Conservation (phyloP, 2,797 vertebrate genomes). For the Agapornis canus region DNA sequence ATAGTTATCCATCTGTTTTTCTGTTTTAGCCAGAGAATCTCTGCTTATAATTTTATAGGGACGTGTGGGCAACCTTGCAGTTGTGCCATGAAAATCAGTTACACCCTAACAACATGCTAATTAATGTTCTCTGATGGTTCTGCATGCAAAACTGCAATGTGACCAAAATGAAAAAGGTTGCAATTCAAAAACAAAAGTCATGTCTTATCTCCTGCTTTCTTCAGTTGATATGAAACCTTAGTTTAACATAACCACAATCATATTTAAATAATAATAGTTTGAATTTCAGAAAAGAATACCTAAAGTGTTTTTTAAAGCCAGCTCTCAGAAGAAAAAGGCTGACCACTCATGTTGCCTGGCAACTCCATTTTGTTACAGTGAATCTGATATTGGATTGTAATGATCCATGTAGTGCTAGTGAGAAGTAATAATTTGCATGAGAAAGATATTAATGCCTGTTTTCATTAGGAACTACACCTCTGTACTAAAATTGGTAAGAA, state of each 20-base stretch:
- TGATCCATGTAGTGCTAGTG: constrained; percentile 32
- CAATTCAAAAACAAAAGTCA: constrained; percentile 36
- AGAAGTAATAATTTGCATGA: constrained; percentile 68
- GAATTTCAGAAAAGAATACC: constrained; percentile 34
- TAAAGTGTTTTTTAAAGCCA: constrained; percentile 40
- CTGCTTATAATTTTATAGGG: constrained; percentile 72
- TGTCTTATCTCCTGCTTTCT: background rate
- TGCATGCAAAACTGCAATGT: constrained; percentile 1
- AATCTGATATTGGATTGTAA: constrained; percentile 33
- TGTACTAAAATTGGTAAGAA: constrained; percentile 58
- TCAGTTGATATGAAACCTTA: constrained; percentile 3
- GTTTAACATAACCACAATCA: constrained; percentile 25
- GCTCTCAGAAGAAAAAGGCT: constrained; percentile 16
- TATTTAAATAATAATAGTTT: constrained; percentile 50
- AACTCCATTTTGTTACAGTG: constrained; percentile 62
- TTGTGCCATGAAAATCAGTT: constrained; percentile 72
- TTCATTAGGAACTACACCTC: constrained; percentile 53
- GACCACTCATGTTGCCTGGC: constrained; percentile 49
- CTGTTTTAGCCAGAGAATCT: constrained; percentile 69
- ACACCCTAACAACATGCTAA: constrained; percentile 75
- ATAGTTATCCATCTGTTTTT: constrained; percentile 79
- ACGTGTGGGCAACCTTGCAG: constrained; percentile 68
- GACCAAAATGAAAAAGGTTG: background rate
- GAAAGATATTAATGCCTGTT: constrained; percentile 60
- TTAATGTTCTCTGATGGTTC: constrained; percentile 64